Evolutionary conservation across 2,113 vertebrate genomes (phyloP).

Genomic region (Alouatta palliata): DNA sequence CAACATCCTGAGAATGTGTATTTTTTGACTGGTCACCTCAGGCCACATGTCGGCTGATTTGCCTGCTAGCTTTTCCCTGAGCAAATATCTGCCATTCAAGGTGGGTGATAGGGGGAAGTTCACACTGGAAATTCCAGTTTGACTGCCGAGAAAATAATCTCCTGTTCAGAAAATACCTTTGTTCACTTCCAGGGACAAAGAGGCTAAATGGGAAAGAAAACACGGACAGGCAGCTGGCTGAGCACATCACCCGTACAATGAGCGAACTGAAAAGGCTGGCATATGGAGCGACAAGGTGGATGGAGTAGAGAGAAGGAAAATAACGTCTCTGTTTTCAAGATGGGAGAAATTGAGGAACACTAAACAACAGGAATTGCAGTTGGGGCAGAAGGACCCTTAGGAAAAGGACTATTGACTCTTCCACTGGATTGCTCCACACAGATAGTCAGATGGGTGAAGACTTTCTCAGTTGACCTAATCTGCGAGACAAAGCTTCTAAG

Average conservation of each 20-base stretch:
- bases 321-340: background rate
- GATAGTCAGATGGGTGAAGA: background rate
- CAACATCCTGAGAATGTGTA: constrained; percentile 49
- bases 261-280: background rate
- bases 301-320: background rate
- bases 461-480: background rate
- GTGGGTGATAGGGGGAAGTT: rapidly evolving
- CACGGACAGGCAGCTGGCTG: background rate
- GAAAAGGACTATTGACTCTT: background rate
- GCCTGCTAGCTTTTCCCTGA: constrained; percentile 34
- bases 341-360: background rate
- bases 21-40: constrained; percentile 23
- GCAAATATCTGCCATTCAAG: constrained; percentile 25
- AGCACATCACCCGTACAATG: background rate
- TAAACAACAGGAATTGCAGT: background rate
- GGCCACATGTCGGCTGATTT: constrained; percentile 42
- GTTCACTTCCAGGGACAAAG: background rate
- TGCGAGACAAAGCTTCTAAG: background rate
- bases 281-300: background rate
- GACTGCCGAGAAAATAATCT: constrained; percentile 33
- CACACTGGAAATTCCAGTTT: constrained; percentile 10
- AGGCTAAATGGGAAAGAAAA: background rate
- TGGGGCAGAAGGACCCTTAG: background rate
- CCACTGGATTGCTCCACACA: background rate
- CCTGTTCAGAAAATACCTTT: background rate